Conservation (phyloP, 2,888 invertebrate genomes). For the Drosophila heteroneura region DNA sequence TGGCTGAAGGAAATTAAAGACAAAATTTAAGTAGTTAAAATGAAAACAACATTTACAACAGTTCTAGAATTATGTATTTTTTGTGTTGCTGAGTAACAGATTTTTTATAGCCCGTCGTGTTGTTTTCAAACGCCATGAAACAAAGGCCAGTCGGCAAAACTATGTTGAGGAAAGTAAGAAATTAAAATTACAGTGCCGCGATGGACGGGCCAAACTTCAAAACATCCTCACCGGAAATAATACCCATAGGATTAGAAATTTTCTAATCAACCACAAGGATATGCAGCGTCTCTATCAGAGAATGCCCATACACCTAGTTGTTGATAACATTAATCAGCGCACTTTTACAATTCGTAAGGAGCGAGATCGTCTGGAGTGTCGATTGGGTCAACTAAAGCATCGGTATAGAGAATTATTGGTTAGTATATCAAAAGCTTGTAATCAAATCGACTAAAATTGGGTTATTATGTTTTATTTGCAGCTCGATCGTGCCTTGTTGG, state of each 20-base stretch:
- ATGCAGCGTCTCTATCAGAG: slow-evolving; percentile 83
- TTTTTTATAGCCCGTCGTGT: slow-evolving; percentile 71
- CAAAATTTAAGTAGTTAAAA: background rate
- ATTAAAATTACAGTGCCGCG: slow-evolving; percentile 79
- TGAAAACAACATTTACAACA: background rate
- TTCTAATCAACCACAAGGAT: slow-evolving; percentile 81
- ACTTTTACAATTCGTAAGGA: slow-evolving; percentile 84
- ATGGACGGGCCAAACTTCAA: slow-evolving; percentile 81
- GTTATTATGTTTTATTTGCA: slow-evolving; percentile 24
- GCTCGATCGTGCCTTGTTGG: slow-evolving; percentile 74
- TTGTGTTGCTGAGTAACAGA: background rate
- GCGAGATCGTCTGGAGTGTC: slow-evolving; percentile 80
- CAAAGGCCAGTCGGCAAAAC: slow-evolving; percentile 70
- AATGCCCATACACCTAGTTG: slow-evolving; percentile 82
- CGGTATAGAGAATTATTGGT: slow-evolving; percentile 78
- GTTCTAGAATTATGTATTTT: background rate
- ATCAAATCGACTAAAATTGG: background rate
- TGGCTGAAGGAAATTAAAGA: background rate
- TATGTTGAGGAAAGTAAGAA: slow-evolving; percentile 62
- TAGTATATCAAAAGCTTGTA: slow-evolving; percentile 11
- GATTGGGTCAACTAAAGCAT: slow-evolving; percentile 68
- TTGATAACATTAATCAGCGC: slow-evolving; percentile 84
- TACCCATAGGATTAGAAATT: slow-evolving; percentile 78
- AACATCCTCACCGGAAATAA: slow-evolving; percentile 74
- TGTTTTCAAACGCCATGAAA: slow-evolving; percentile 73